Percentiles rank a stretch among this genome's conserved stretches.
These are phyloP conservation scores for Machaerirhynchus nigripectus DNA, from an alignment of 2,113 vertebrate genomes.

Conservation along the genomic window DNA sequence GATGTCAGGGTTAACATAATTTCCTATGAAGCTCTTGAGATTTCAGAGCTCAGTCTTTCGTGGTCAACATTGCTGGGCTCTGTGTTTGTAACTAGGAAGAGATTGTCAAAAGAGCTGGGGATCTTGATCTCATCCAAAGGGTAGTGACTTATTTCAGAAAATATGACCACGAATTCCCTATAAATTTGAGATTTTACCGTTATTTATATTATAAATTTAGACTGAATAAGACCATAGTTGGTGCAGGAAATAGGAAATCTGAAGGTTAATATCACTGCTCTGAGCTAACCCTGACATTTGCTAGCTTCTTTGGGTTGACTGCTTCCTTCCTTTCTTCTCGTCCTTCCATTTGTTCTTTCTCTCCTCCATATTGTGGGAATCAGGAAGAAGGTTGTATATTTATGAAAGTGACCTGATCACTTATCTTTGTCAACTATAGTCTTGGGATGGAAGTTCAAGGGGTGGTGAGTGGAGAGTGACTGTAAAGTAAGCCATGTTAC, in stretches of 20 bases:
- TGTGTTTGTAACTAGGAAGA: neutral
- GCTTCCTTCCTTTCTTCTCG: neutral
- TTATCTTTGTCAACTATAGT: neutral
- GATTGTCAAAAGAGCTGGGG: neutral
- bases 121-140: neutral
- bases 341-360: neutral
- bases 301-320: neutral
- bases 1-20: neutral
- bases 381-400: neutral
- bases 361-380: neutral
- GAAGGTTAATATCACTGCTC: neutral
- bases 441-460: neutral
- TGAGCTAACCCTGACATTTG: neutral
- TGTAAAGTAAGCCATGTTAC: neutral
- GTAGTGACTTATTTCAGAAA: neutral
- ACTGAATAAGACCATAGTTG: neutral
- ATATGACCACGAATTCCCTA: accelerated
- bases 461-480: accelerated
- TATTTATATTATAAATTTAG: neutral
- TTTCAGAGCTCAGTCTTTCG: neutral
- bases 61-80: neutral
- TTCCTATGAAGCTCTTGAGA: neutral
- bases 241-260: neutral
- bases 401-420: neutral
- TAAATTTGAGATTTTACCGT: neutral